These are phyloP conservation scores for Onthophagus taurus DNA, from an alignment of 1,140 invertebrate species.

Conservation along the genomic window DNA sequence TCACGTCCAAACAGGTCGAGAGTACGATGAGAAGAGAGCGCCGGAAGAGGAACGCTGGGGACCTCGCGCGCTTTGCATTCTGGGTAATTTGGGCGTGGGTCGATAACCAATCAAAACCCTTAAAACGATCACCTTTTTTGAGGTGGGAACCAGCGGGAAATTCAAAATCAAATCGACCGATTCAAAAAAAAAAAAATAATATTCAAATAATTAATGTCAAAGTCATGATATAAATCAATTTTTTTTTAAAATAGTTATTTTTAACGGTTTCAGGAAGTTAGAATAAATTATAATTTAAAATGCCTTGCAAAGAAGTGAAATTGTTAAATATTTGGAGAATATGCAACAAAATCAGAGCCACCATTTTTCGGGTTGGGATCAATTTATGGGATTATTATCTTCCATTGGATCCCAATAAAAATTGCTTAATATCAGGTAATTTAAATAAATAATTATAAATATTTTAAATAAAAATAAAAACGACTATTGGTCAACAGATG, in stretches of 20 bases:
- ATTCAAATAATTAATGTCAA: background rate
- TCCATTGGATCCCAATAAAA: slow-evolving; percentile 52
- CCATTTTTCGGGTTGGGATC: slow-evolving; percentile 54
- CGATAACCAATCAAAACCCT: slow-evolving; percentile 13
- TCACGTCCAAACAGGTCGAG: slow-evolving; percentile 19
- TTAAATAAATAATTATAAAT: slow-evolving; percentile 8
- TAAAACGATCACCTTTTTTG: background rate
- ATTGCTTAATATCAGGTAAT: slow-evolving; percentile 58
- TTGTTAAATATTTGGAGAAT: slow-evolving; percentile 54
- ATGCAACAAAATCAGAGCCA: slow-evolving; percentile 63
- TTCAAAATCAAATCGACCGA: slow-evolving; percentile 4
- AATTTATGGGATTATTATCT: slow-evolving; percentile 59
- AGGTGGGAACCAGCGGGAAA: slow-evolving; percentile 8
- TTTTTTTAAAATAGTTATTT: too few relatives aligned
- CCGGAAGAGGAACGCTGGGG: slow-evolving; percentile 13
- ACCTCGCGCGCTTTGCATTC: slow-evolving; percentile 11
- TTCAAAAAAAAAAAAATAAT: too few relatives aligned
- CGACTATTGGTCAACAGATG: too few relatives aligned
- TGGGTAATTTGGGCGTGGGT: slow-evolving; percentile 12
- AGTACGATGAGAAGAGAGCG: slow-evolving; percentile 19
- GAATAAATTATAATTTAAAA: slow-evolving; percentile 13
- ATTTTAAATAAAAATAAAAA: too few relatives aligned
- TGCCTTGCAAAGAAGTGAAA: slow-evolving; percentile 28
- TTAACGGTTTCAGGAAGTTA: slow-evolving; percentile 2
- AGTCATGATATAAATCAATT: too few relatives aligned